Evolutionary conservation across 2,888 invertebrate genomes (phyloP), one percentile per base, ranked within the genome.

Genomic region (Drosophila nr. perissopoda): DNA sequence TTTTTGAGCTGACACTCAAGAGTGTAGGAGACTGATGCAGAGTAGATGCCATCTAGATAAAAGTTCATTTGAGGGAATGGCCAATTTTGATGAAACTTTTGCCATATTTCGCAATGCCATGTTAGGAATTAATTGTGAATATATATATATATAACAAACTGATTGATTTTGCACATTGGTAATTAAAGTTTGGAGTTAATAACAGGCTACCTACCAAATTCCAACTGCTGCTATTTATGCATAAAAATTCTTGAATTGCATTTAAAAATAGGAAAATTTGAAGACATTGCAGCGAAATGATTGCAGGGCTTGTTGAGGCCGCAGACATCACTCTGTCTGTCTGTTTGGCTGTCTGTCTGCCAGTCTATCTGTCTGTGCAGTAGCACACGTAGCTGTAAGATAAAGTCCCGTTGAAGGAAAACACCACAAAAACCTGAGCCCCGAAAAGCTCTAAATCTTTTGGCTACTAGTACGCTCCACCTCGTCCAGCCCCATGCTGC

Each of bases 401-500:
- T 78, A 78, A 78, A 79, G 76, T 78, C 65, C 54, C 64, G 76
- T 51, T 78, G 79, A 79, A 76, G 72, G 76, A 78, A 78, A 78
- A 72, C 72, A 79, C 79, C 79, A 76, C 78, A 75, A 75, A 76
- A 79, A 79, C 80, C 76, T 73, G 76, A 79, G 73, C 61, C 63
- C 79, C 80, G 36, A 70, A 83, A 83, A 86, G 71, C 81, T 60
- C 83, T 83, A 83, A 83, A 83, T 83, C 86, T 86, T 79, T 36
- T 56, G 46, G 74, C 58, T 70, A 63, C 70, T 49, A 63, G 49
- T 59, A 31, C 16, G 8, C 49, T 61, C 54, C 72, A 79, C 57
- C 72, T 70, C 87, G 86, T 85, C 82, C 84, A 82, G 88, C 38
- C 70, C 68, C 33, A 51, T 92, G 90, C 86, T 89, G 90, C 92